A percentile compares a stretch with the other conserved stretches of the same genome.
phyloP scores from a whole-genome alignment of 1,140 invertebrate species.

The Drosophila pallidifrons region DNA sequence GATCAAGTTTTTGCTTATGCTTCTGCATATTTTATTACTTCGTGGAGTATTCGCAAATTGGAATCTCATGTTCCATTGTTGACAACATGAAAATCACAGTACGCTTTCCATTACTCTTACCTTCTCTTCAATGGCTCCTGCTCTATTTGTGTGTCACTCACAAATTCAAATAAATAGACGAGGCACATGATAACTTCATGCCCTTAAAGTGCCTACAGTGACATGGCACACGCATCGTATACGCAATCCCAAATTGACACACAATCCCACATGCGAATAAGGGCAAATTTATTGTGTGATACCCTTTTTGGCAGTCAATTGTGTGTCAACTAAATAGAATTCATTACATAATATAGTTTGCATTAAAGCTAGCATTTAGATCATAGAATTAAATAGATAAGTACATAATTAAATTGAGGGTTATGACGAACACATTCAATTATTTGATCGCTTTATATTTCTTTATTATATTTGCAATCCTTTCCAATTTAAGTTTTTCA shows the following conservation, averaged over 20 bases:
- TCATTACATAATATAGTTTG: background rate
- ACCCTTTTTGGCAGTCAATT: background rate
- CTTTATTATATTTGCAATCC: no score
- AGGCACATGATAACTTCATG: constrained; percentile 50
- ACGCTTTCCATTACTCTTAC: constrained; percentile 3
- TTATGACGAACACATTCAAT: no score
- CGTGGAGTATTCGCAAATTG: background rate
- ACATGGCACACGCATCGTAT: constrained; percentile 16
- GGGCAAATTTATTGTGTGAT: constrained; percentile 13
- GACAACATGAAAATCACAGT: constrained; percentile 1
- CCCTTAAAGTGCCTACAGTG: constrained; percentile 14
- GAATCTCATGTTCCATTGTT: background rate
- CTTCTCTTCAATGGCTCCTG: background rate
- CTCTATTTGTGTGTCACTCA: background rate
- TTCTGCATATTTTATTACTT: constrained; percentile 4
- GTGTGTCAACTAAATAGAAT: background rate
- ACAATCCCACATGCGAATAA: constrained; percentile 1
- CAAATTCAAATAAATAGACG: constrained; percentile 54
- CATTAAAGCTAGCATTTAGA: background rate
- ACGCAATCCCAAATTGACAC: constrained; percentile 21
- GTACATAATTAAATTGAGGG: no score
- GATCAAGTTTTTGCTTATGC: background rate
- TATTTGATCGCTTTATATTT: no score
- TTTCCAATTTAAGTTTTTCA: no score
- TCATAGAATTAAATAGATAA: no score